Conservation (phyloP, 2,797 vertebrate genomes). For the Triplophysa bombifrons region DNA sequence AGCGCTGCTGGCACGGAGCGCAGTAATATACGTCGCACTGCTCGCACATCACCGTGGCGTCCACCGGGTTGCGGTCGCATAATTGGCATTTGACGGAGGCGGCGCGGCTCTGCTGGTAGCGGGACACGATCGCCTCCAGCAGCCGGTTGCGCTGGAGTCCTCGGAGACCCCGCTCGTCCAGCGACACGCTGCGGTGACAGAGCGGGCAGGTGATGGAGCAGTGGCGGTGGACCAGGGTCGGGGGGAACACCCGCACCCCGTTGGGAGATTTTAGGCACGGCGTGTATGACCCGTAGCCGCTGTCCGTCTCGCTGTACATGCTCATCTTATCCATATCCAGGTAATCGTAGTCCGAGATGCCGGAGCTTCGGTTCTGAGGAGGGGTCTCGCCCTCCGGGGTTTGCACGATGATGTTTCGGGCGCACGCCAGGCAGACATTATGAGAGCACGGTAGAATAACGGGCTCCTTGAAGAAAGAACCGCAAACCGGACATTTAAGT, state of each 20-base stretch:
- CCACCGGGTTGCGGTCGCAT: constrained; percentile 91
- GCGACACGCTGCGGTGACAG: constrained; percentile 93
- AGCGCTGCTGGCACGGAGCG: constrained; percentile 89
- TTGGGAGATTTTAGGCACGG: constrained; percentile 94
- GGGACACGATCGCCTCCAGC: constrained; percentile 89
- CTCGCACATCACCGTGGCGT: constrained; percentile 91
- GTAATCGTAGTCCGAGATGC: constrained; percentile 83
- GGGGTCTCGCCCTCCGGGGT: constrained; percentile 91
- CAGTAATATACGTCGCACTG: constrained; percentile 97
- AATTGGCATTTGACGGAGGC: constrained; percentile 87
- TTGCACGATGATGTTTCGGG: constrained; percentile 92
- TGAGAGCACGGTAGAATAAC: constrained; percentile 94
- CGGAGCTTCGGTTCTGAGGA: constrained; percentile 79
- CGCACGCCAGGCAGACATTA: constrained; percentile 92
- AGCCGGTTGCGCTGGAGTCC: constrained; percentile 94
- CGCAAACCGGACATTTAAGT: constrained; percentile 96
- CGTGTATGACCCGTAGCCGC: constrained; percentile 96
- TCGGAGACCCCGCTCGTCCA: constrained; percentile 91
- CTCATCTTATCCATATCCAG: constrained; percentile 96
- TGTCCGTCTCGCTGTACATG: constrained; percentile 95
- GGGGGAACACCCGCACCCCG: constrained; percentile 89
- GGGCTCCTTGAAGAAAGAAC: constrained; percentile 91
- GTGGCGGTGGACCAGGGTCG: constrained; percentile 78
- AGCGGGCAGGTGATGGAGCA: constrained; percentile 95
- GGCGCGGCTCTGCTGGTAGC: constrained; percentile 84